Percentiles rank a stretch among this genome's conserved stretches.
These are phyloP conservation scores for Caranx melampygus DNA, from an alignment of 2,113 vertebrate genomes.

Conservation along the genomic window DNA sequence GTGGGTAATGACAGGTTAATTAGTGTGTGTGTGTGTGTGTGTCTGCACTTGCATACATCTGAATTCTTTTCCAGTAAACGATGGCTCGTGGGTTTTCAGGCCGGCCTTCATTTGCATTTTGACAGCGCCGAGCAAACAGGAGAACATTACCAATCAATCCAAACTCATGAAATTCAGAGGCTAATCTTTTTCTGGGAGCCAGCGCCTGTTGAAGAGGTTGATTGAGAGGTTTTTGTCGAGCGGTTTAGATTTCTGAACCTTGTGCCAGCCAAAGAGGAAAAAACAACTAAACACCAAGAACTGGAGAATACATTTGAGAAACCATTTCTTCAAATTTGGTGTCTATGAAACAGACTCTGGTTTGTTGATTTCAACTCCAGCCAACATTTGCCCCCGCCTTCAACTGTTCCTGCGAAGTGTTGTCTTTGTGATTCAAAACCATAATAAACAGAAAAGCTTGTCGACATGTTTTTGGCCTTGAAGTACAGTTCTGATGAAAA, in stretches of 20 bases:
- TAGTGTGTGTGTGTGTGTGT: constrained; percentile 9
- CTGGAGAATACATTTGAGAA: not conserved
- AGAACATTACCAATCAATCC: constrained; percentile 55
- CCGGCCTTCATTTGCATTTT: constrained; percentile 56
- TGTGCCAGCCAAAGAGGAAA: not conserved
- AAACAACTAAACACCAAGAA: not conserved
- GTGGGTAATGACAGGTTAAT: constrained; percentile 61
- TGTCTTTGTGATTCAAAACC: too few relatives aligned
- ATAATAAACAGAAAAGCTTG: too few relatives aligned
- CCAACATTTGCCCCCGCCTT: not conserved
- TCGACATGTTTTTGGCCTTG: too few relatives aligned
- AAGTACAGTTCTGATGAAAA: too few relatives aligned
- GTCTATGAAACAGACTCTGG: not conserved
- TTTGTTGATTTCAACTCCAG: constrained; percentile 4
- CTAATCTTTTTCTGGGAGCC: constrained; percentile 21
- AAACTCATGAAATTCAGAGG: constrained; percentile 7
- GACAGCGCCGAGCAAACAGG: constrained; percentile 18
- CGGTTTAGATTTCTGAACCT: not conserved
- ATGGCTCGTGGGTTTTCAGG: constrained; percentile 37
- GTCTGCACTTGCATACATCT: not conserved
- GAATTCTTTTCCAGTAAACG: constrained; percentile 9
- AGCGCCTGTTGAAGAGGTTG: not conserved
- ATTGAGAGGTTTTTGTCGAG: constrained; percentile 11
- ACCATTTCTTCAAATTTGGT: not conserved
- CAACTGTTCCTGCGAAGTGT: too few relatives aligned